These are phyloP conservation scores for Malacoraja senta DNA, from an alignment of 2,797 vertebrate species.

Conservation along the genomic window DNA sequence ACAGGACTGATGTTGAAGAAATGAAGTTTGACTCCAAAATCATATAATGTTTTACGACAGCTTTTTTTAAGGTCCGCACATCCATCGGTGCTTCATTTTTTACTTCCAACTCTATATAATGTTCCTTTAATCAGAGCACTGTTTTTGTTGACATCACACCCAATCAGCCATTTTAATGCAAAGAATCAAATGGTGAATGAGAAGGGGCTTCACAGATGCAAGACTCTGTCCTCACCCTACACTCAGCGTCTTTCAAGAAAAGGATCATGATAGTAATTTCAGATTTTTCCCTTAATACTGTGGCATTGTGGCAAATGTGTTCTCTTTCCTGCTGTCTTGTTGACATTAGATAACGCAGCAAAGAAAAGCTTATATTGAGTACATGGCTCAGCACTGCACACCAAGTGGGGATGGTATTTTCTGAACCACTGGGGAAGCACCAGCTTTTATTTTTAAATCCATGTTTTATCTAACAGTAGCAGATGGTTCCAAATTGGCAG, in stretches of 20 bases:
- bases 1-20: too few relatives aligned
- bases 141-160: not conserved
- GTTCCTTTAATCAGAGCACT: not conserved
- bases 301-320: not conserved
- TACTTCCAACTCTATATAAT: not conserved
- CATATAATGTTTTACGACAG: too few relatives aligned
- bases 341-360: not conserved
- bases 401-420: not conserved
- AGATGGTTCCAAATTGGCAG: conserved; percentile 30
- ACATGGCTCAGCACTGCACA: not conserved
- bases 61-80: too few relatives aligned
- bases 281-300: not conserved
- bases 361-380: not conserved
- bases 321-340: not conserved
- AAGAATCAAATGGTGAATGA: not conserved
- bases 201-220: too few relatives aligned
- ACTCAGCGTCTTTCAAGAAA: not conserved
- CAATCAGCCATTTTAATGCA: not conserved
- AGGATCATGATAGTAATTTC: not conserved
- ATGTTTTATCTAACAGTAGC: conserved; percentile 8
- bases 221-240: not conserved
- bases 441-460: conserved; percentile 18
- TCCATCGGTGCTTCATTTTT: too few relatives aligned
- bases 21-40: too few relatives aligned
- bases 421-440: conserved; percentile 20